Conservation (phyloP, 2,797 vertebrate species). For the Amazona ochrocephala region DNA sequence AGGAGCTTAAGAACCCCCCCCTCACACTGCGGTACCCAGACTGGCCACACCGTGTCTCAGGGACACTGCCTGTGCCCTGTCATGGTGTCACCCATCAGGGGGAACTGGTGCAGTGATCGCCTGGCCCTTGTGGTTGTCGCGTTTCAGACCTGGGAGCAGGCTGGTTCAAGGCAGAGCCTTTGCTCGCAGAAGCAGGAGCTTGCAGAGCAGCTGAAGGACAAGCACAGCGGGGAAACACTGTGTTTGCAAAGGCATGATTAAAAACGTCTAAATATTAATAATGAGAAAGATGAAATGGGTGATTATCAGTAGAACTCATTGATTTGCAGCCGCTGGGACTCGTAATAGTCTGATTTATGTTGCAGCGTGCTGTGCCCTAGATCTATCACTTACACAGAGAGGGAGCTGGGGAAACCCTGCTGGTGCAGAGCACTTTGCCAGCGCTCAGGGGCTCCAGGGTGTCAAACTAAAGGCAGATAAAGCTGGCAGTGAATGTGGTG, state of each 20-base stretch:
- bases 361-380: not conserved
- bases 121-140: not conserved
- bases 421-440: accelerated
- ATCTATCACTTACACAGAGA: not conserved
- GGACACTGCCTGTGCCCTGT: accelerated
- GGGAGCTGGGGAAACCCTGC: not conserved
- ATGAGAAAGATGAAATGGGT: slow-evolving; percentile 17
- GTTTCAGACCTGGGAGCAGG: not conserved
- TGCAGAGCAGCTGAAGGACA: not conserved
- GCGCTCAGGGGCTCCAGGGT: not conserved
- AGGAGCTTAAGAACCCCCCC: not conserved
- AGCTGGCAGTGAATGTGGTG: not conserved
- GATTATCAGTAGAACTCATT: not conserved
- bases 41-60: accelerated
- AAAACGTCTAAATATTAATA: slow-evolving; percentile 19
- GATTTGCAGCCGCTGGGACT: not conserved
- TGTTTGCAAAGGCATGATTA: slow-evolving; percentile 3
- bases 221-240: not conserved
- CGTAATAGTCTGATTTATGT: not conserved
- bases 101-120: accelerated
- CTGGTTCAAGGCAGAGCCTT: not conserved
- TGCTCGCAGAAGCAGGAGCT: not conserved
- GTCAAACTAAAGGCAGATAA: not conserved
- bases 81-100: accelerated
- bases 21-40: not conserved